These are phyloP conservation scores for Catagonus wagneri DNA, from an alignment of 2,113 vertebrate genomes.

Conservation along the genomic window DNA sequence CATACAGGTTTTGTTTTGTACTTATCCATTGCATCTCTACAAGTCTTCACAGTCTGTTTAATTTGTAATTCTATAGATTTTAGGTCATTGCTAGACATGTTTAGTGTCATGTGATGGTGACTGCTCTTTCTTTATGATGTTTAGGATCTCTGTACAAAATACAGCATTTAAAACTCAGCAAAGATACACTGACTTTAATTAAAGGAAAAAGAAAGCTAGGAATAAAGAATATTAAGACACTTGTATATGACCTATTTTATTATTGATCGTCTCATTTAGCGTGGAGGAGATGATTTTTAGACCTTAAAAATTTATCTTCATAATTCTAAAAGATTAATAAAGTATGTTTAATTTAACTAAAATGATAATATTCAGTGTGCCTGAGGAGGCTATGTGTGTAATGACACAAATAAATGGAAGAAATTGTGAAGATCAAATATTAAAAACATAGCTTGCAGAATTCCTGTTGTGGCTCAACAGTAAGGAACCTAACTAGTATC, in stretches of 20 bases:
- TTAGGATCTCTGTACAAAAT: neutral
- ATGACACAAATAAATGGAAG: conserved; percentile 54
- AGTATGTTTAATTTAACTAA: neutral
- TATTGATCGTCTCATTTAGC: neutral
- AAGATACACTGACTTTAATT: neutral
- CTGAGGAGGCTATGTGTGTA: neutral
- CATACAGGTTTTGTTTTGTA: neutral
- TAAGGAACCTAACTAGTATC: too few relatives aligned
- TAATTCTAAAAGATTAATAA: neutral
- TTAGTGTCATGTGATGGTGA: neutral
- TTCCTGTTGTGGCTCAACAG: too few relatives aligned
- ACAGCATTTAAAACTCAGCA: neutral
- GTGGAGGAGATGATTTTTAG: neutral
- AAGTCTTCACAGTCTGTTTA: neutral
- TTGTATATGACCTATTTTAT: neutral
- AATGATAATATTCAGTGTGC: neutral
- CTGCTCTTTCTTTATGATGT: neutral
- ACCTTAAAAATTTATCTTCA: neutral
- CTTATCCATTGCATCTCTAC: neutral
- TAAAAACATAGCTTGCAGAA: conserved; percentile 63
- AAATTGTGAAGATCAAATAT: conserved; percentile 56
- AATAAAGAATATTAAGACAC: neutral
- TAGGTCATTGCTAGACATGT: neutral
- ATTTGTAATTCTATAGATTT: neutral
- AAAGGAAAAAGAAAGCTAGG: neutral